Percentiles rank a stretch among this genome's conserved stretches.
Evolutionary conservation across 2,888 invertebrate species (phyloP).

Genomic region (Hecatera dysodea): DNA sequence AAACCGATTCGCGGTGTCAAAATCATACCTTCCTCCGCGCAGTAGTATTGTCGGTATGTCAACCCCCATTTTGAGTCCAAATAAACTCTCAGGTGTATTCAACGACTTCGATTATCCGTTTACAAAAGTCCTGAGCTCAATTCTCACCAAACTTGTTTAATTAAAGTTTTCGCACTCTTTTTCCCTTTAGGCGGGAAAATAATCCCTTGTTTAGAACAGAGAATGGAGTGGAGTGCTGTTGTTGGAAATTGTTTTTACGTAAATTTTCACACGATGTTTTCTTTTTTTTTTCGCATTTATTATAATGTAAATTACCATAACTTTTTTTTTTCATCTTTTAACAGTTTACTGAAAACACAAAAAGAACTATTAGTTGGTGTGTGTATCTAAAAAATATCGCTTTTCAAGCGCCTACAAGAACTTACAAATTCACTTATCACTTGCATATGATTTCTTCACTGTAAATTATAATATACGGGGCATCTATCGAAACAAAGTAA

Average conservation of each 20-base stretch:
- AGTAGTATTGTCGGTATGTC: slow-evolving; percentile 73
- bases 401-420: neutral
- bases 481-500: neutral
- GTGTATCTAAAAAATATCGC: neutral
- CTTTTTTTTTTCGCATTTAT: neutral
- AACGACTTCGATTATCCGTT: slow-evolving; percentile 89
- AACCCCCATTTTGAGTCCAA: slow-evolving; percentile 70
- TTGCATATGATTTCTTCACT: neutral
- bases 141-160: slow-evolving; percentile 90
- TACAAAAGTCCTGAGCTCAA: slow-evolving; percentile 88
- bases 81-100: slow-evolving; percentile 86
- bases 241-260: neutral
- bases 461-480: neutral
- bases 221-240: slow-evolving; percentile 64
- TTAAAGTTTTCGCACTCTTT: slow-evolving; percentile 91
- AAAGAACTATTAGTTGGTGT: no score
- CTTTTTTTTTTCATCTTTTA: no score
- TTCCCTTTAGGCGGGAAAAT: slow-evolving; percentile 89
- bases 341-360: neutral
- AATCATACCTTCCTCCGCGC: slow-evolving; percentile 55
- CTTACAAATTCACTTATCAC: neutral
- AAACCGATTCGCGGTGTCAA: slow-evolving; percentile 62
- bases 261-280: neutral
- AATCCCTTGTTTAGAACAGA: slow-evolving; percentile 84
- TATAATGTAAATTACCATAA: neutral